phyloP scores from a whole-genome alignment of 1,140 invertebrate genomes.

The Pollicipes pollicipes region DNA sequence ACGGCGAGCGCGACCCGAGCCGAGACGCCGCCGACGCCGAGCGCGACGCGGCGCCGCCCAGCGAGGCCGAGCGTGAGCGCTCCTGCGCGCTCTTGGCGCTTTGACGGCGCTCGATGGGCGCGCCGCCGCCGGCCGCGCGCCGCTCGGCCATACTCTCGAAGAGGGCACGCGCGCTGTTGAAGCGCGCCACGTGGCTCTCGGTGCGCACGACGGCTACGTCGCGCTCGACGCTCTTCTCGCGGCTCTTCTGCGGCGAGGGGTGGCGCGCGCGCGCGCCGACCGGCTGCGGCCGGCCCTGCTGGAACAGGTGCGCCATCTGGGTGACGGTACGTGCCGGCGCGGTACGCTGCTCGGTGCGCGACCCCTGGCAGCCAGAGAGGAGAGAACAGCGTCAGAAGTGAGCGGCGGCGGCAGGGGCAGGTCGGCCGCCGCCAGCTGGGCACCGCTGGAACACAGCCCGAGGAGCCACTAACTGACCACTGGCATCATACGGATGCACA shows the following conservation, averaged over 20 bases:
- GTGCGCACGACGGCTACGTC: slow-evolving; percentile 58
- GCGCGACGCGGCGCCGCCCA: background rate
- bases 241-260: background rate
- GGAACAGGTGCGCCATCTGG: slow-evolving; percentile 75
- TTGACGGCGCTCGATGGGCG: background rate
- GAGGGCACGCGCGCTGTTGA: slow-evolving; percentile 76
- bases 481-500: too few species aligned
- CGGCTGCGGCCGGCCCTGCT: slow-evolving; percentile 25
- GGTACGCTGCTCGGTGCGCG: background rate
- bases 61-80: background rate
- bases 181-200: slow-evolving; percentile 70
- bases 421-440: too few species aligned
- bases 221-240: slow-evolving; percentile 28
- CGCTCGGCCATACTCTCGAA: slow-evolving; percentile 72
- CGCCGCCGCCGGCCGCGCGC: too few species aligned
- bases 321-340: slow-evolving; percentile 47
- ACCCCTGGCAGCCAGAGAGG: background rate
- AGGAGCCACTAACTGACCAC: too few species aligned
- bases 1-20: background rate
- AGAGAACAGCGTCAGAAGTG: background rate
- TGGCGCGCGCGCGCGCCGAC: slow-evolving; percentile 6
- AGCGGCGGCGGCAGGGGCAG: too few species aligned
- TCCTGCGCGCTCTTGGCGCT: background rate
- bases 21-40: background rate
- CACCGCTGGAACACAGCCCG: too few species aligned